These are phyloP conservation scores for Chloroclysta siterata DNA, from an alignment of 2,888 invertebrate genomes.

Conservation along the genomic window DNA sequence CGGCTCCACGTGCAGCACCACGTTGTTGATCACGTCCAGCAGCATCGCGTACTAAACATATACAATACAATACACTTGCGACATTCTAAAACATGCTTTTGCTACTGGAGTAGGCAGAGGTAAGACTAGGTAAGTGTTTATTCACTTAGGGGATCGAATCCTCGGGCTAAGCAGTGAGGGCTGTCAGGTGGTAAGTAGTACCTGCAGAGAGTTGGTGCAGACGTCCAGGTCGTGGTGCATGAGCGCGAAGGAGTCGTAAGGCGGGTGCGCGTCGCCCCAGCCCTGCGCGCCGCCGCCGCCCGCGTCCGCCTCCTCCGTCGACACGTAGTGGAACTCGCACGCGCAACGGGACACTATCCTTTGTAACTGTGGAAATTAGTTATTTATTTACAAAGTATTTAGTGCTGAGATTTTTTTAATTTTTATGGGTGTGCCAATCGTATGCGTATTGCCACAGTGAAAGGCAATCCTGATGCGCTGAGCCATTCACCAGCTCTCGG, in stretches of 20 bases:
- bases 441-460: no score
- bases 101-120: no score
- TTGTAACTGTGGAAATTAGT: slow-evolving; percentile 88
- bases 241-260: slow-evolving; percentile 98
- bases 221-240: slow-evolving; percentile 99
- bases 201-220: slow-evolving; percentile 96
- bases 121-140: no score
- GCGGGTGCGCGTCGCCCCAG: slow-evolving; percentile 91
- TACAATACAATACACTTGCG: no score
- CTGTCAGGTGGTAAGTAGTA: slow-evolving; percentile 55
- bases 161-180: no score
- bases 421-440: no score
- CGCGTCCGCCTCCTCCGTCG: slow-evolving; percentile 93
- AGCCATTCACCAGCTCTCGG: no score
- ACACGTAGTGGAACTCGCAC: slow-evolving; percentile 99
- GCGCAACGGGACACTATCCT: slow-evolving; percentile 98
- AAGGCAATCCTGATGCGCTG: no score
- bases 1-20: slow-evolving; percentile 98
- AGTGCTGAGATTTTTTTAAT: no score
- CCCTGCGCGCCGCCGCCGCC: slow-evolving; percentile 79
- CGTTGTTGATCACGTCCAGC: slow-evolving; percentile 98
- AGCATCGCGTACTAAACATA: slow-evolving; percentile 99
- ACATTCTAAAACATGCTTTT: no score
- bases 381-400: no score
- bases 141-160: no score